These are phyloP conservation scores for Caenorhabditis wallacei DNA, from an alignment of 2,888 invertebrate genomes.

Conservation along the genomic window DNA sequence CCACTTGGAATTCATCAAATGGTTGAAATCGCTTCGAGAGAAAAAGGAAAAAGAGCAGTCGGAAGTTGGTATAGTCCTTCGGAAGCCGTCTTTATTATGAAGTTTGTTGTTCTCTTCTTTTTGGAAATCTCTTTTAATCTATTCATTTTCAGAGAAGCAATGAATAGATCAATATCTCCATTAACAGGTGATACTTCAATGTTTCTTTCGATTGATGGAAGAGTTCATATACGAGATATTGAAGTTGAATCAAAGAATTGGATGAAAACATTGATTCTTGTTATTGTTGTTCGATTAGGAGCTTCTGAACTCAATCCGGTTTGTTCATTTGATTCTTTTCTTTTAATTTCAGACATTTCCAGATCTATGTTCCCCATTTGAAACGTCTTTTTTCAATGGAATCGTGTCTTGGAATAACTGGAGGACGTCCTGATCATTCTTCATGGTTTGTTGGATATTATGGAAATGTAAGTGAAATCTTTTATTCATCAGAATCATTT, in stretches of 20 bases:
- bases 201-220: conserved; percentile 71
- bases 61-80: conserved; percentile 79
- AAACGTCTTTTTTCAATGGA: conserved; percentile 90
- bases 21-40: conserved; percentile 59
- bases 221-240: conserved; percentile 67
- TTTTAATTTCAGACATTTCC: conserved; percentile 5
- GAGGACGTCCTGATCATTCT: conserved; percentile 94
- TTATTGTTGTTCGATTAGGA: conserved; percentile 77
- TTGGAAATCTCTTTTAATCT: not conserved
- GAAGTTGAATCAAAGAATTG: conserved; percentile 73
- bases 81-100: conserved; percentile 72
- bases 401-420: conserved; percentile 93
- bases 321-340: not conserved
- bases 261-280: conserved; percentile 75
- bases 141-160: conserved; percentile 68
- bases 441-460: conserved; percentile 95
- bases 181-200: conserved; percentile 69
- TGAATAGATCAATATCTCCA: conserved; percentile 67
- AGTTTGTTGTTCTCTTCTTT: conserved; percentile 39
- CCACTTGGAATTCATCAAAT: conserved; percentile 75
- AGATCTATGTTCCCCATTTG: conserved; percentile 90
- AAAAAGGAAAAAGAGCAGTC: conserved; percentile 68
- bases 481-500: not conserved
- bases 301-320: conserved; percentile 76
- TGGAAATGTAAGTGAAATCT: conserved; percentile 82